A percentile compares a stretch with the other conserved stretches of the same genome.
Evolutionary conservation across 2,888 invertebrate species (phyloP).

Genomic region (Chironomus riparius): DNA sequence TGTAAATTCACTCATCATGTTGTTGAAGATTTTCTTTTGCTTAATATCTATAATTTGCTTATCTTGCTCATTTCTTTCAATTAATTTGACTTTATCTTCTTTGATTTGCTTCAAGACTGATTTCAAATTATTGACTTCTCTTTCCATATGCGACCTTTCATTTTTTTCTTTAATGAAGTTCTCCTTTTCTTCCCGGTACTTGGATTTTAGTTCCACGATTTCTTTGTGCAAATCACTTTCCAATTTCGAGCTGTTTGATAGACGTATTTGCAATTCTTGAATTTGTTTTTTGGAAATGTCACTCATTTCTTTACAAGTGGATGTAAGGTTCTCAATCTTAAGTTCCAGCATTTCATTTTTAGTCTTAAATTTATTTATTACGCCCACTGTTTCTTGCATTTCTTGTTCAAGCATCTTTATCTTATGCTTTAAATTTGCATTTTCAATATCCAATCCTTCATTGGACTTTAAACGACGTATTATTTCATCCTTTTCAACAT

Average conservation of each 20-base stretch:
- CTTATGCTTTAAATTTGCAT: slow-evolving; percentile 42
- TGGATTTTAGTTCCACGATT: slow-evolving; percentile 42
- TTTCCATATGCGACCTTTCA: neutral
- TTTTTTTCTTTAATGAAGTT: slow-evolving; percentile 9
- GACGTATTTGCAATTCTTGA: slow-evolving; percentile 40
- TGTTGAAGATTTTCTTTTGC: slow-evolving; percentile 33
- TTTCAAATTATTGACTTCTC: neutral
- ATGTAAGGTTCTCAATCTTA: slow-evolving; percentile 42
- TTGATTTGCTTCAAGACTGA: neutral
- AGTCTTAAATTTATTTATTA: slow-evolving; percentile 59
- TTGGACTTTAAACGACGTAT: slow-evolving; percentile 50
- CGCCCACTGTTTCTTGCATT: slow-evolving; percentile 58
- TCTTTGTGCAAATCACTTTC: slow-evolving; percentile 39
- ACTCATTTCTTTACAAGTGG: slow-evolving; percentile 40
- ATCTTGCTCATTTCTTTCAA: neutral
- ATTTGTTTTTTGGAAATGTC: slow-evolving; percentile 40
- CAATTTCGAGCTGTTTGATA: slow-evolving; percentile 36
- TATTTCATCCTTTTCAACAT: slow-evolving; percentile 63
- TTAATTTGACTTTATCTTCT: slow-evolving; percentile 9
- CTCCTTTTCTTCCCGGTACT: slow-evolving; percentile 30
- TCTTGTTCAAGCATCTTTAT: slow-evolving; percentile 58
- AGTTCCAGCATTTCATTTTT: slow-evolving; percentile 50
- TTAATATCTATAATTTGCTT: slow-evolving; percentile 35
- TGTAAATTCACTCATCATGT: slow-evolving; percentile 11
- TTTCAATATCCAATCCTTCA: slow-evolving; percentile 38